These are phyloP conservation scores for Drosophila sp. DNA, from an alignment of 1,140 invertebrate species.

Conservation along the genomic window DNA sequence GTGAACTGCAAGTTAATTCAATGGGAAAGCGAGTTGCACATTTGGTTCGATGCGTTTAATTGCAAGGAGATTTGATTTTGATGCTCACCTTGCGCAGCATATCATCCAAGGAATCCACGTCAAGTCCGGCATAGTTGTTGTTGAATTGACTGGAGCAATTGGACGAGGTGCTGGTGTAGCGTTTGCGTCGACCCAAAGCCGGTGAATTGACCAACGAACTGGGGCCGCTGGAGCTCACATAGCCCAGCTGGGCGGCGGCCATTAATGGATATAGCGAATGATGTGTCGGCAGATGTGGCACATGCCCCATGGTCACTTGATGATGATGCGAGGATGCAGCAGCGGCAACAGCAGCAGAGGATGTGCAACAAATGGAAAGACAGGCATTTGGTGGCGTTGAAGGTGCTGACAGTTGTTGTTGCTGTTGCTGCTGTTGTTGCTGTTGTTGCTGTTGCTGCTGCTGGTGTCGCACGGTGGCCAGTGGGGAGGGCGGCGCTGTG, in stretches of 20 bases:
- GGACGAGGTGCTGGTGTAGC: slow-evolving; percentile 82
- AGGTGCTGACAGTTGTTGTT: slow-evolving; percentile 20
- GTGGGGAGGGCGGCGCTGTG: slow-evolving; percentile 66
- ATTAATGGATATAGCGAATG: slow-evolving; percentile 74
- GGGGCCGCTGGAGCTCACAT: slow-evolving; percentile 71
- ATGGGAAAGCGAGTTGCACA: too few species aligned
- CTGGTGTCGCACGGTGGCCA: slow-evolving; percentile 65
- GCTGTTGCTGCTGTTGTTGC: slow-evolving; percentile 27
- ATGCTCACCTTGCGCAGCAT: slow-evolving; percentile 91
- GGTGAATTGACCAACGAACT: slow-evolving; percentile 81
- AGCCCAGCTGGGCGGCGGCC: slow-evolving; percentile 64
- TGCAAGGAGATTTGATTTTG: neutral
- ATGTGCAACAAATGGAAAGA: slow-evolving; percentile 60
- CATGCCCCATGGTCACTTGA: slow-evolving; percentile 36
- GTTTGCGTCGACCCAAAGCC: slow-evolving; percentile 76
- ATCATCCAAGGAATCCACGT: slow-evolving; percentile 92
- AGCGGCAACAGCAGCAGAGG: slow-evolving; percentile 30
- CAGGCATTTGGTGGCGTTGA: slow-evolving; percentile 33
- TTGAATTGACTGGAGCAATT: slow-evolving; percentile 85
- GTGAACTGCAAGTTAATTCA: too few species aligned
- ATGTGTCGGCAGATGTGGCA: slow-evolving; percentile 54
- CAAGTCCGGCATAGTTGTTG: slow-evolving; percentile 89
- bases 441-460: slow-evolving; percentile 39
- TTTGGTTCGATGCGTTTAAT: neutral
- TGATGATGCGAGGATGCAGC: slow-evolving; percentile 50